Conservation (phyloP, 2,888 invertebrate species). For the Malacosoma neustria region DNA sequence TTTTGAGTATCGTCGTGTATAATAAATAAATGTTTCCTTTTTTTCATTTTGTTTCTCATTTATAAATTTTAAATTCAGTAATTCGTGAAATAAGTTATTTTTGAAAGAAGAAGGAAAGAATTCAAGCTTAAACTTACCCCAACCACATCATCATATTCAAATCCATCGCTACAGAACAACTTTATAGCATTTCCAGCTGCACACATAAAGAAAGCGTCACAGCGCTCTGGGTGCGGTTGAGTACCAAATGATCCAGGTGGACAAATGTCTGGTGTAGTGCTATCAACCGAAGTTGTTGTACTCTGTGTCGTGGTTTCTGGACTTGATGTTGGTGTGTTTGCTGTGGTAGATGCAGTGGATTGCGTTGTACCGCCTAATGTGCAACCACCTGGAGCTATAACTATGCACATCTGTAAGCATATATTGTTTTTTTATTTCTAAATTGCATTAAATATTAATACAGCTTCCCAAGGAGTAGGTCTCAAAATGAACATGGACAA, state of each 20-base stretch:
- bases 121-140: constrained; percentile 18
- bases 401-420: background rate
- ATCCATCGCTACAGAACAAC: constrained; percentile 17
- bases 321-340: background rate
- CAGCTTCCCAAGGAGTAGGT: no score
- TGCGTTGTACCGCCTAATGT: background rate
- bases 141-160: constrained; percentile 19
- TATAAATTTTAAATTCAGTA: no score
- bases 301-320: constrained; percentile 5
- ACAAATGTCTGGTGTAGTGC: constrained; percentile 4
- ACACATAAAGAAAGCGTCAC: constrained; percentile 14
- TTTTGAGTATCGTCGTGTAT: no score
- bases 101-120: no score
- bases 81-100: no score
- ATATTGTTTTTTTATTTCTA: no score
- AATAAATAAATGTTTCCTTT: no score
- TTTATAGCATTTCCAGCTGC: constrained; percentile 7
- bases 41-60: no score
- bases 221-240: constrained; percentile 8
- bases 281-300: background rate
- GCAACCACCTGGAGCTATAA: background rate
- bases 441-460: no score
- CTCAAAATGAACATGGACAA: no score
- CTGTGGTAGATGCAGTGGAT: background rate
- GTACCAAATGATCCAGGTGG: constrained; percentile 8